These are phyloP conservation scores for Hipparchia sbordonii DNA, from an alignment of 2,888 invertebrate species.

Conservation along the genomic window DNA sequence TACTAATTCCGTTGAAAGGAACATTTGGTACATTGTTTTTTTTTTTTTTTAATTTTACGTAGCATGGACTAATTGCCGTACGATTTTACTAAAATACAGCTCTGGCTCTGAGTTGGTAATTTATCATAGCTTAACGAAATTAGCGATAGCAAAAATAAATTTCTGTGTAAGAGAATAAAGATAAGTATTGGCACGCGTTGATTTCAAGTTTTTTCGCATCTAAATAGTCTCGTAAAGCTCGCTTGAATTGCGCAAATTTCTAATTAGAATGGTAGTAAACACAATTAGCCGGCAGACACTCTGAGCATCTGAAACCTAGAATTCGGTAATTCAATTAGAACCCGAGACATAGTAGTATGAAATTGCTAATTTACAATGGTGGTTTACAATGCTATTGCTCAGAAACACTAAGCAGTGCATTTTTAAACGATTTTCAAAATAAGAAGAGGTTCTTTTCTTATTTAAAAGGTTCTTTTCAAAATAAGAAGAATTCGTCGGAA, in stretches of 20 bases:
- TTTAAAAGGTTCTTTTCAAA: too few species aligned
- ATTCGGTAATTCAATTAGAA: neutral
- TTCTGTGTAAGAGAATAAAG: too few species aligned
- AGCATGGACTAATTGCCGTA: neutral
- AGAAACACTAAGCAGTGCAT: too few species aligned
- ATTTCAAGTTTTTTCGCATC: too few species aligned
- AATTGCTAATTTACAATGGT: neutral
- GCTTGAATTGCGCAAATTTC: neutral
- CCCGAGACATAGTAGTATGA: neutral
- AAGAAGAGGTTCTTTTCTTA: too few species aligned
- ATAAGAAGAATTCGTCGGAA: too few species aligned
- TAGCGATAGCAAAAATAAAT: too few species aligned
- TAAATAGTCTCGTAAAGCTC: neutral
- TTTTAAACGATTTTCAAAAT: too few species aligned
- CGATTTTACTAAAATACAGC: too few species aligned
- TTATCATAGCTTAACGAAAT: too few species aligned
- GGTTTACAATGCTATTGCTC: neutral
- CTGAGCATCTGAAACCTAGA: neutral
- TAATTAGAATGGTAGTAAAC: neutral
- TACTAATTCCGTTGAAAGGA: constrained; percentile 28
- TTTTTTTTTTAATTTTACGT: constrained; percentile 11
- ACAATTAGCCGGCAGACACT: constrained; percentile 1
- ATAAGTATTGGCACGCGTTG: too few species aligned
- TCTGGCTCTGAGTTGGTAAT: too few species aligned
- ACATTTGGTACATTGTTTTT: constrained; percentile 9